Base-by-base conservation (phyloP, 2,113 vertebrate genomes). In the human (Homo sapiens) region DNA sequence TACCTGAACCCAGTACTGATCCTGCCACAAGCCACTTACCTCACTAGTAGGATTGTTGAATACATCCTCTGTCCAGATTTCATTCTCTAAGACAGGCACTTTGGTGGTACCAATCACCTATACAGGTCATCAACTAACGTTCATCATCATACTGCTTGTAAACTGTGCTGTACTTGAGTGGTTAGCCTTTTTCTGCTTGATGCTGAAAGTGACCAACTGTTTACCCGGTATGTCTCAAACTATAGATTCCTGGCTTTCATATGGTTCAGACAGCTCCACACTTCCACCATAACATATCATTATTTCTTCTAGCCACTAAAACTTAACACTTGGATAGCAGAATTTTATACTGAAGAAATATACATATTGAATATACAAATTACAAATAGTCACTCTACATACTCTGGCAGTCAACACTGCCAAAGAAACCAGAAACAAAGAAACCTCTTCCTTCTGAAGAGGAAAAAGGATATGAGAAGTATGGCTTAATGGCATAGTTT, bases 261-360 rank as follows among this genome's bases (percentile, higher is more conserved):
- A 50, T 70, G 22, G 18, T 61, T 91, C 68, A 94, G 57, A 90
- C 18, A 95, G 57, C 17, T 61, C 57, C 35, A 55, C 64, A n/a
- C 8, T 85, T 61, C 35, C 43, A 93, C 13, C 59, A 35, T 27
- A 93, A 92, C 79, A 40, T 72, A 82, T 73, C 12, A 64, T n/a
- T 93, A 75, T 52, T 79, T 78, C 59, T 94, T 76, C 66, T 88
- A 94, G 73, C 57, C 64, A 88, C 38, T 78, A 89, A 93, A 97
- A 95, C 30, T 70, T 78, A 85, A 78, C 40, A 40, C 16, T 94
- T 61, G 61, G 27, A 80, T 11, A 78, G 48, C 30, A 90, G 23
- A 89, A 89, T 55, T 95, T 95, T 91, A 61, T 90, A 96, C 14
- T 38, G 38, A 94, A 92, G 72, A 88, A 76, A 61, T 50, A 79